phyloP scores from a whole-genome alignment of 2,797 vertebrate genomes.

The Sebastes alutus region DNA sequence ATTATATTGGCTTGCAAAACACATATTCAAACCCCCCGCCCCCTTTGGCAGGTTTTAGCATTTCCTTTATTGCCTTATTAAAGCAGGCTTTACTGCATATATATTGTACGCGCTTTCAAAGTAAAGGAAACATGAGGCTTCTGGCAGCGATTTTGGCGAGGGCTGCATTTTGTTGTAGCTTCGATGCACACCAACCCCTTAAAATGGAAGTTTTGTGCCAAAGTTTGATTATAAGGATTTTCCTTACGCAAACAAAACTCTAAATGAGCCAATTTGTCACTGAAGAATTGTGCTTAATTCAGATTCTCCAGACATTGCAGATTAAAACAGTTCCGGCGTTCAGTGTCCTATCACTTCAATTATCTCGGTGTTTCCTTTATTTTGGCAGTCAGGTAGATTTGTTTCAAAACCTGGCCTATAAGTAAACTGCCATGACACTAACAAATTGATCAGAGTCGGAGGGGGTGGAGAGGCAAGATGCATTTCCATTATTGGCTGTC shows the following conservation, averaged over 20 bases:
- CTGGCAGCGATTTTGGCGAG: constrained; percentile 47
- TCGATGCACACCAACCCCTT: constrained; percentile 33
- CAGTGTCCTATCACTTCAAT: constrained; percentile 43
- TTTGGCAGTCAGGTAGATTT: constrained; percentile 71
- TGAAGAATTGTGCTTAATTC: constrained; percentile 44
- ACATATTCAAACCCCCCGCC: constrained; percentile 47
- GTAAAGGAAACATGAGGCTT: constrained; percentile 68
- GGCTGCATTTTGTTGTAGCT: constrained; percentile 41
- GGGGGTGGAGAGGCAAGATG: constrained; percentile 73
- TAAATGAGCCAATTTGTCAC: constrained; percentile 54
- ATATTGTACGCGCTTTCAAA: constrained; percentile 62
- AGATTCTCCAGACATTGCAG: constrained; percentile 22
- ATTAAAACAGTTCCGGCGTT: constrained; percentile 30
- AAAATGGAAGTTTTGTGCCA: constrained; percentile 51
- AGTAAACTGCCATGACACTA: constrained; percentile 68
- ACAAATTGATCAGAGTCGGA: constrained; percentile 75
- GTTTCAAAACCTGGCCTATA: constrained; percentile 75
- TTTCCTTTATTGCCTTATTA: constrained; percentile 69
- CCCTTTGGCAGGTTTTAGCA: constrained; percentile 56
- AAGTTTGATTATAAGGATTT: constrained; percentile 62
- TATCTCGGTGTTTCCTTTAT: constrained; percentile 73
- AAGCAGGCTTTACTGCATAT: constrained; percentile 75
- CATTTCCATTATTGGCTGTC: constrained; percentile 82
- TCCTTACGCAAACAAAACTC: constrained; percentile 53
- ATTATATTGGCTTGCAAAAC: constrained; percentile 72